Base-by-base conservation (phyloP, 2,797 vertebrate species). In the Cacajao melanocephalus region DNA sequence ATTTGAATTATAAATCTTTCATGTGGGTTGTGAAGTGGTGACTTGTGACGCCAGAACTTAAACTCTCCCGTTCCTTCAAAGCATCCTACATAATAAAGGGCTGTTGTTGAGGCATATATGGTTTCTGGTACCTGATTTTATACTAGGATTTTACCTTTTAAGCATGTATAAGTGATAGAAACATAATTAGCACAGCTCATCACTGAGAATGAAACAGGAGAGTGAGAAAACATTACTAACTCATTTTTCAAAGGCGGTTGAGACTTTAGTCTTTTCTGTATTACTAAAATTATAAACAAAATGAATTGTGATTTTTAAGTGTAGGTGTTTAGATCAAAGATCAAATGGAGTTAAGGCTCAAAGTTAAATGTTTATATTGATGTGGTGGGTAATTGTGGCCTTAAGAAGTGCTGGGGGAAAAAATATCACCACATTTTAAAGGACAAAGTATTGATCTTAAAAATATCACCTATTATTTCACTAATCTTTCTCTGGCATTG, bases 221-320 rank as follows among this genome's bases (percentile, higher is more conserved):
- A 10, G 2, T 83, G 15, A 90, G 87, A 82, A 96, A 88, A 83
- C 1, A 84, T 88, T 39, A 73, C 30, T 78, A 82, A 87, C 24
- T 50, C 14, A 33, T n/a, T 33, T 94, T 94, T 84, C 79, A 84
- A 91, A 91, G 13, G 75, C 33, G 39, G 9, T 85, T 88, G 39
- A 91, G 26, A 93, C 57, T 70, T 92, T 8, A 26, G 14, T 94
- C 57, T 94, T 82, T 93, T 58, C 79, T 90, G 8, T 52, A 26
- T 58, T 78, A n/a, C 3, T 83, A 41, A 95, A 90, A 88, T 95
- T 70, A 58, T 76, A 80, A 88, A 44, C 33, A 90, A 97, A 94
- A 89, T 14, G 4, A 64, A 57, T 57, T 61, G 14, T 72, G 4
- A 95, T 76, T 89, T 89, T 94, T 95, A 67, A 92, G 14, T 70